Base-by-base conservation (phyloP, 2,888 invertebrate genomes). In the Itoplectis maculator region DNA sequence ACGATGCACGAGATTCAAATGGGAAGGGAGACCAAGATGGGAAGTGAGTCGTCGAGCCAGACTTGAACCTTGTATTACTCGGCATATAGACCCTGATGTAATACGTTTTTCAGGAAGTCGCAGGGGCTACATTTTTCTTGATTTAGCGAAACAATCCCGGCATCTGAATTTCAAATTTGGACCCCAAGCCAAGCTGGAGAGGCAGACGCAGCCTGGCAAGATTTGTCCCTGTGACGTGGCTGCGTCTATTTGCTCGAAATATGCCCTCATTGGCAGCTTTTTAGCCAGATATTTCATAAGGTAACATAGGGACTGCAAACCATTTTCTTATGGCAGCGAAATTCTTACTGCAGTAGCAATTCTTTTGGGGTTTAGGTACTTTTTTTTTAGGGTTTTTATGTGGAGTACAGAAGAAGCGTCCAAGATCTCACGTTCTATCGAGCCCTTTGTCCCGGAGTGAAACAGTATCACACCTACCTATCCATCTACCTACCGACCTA, bases 81-180 rank as follows among this genome's bases (percentile, higher is more conserved):
- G 72, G 3, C 5, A 29, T 83, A 79, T 83, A 77, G 51, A 77
- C 40, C 13, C 42, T 61, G 68, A 78, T 81, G 75, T 75, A 82
- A 82, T 82, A 82, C 79, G 66, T 81, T 81, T 84, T 86, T 83
- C 73, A 80, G 86, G 82, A 88, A 90, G 88, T 89, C 90, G 86
- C 88, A 85, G 85, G 90, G 90, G 90, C 86, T 88, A 87, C 90
- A 89, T 91, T 91, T 90, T 87, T 91, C 91, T 91, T 90, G 92
- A 91, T 91, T 91, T 90, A 88, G 85, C 88, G 87, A 90, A 91
- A 91, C 90, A 92, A 91, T 91, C 89, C 90, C 82, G 81, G 87
- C 86, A 90, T 91, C 89, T 90, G 90, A 91, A 90, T 90, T 91
- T 91, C 88, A 91, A 89, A 90, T 89, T 86, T 85, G 79, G 84